Percentiles rank a stretch among this genome's conserved stretches.
Conservation (phyloP, 1,140 invertebrate species). For the Papilio glaucus region DNA sequence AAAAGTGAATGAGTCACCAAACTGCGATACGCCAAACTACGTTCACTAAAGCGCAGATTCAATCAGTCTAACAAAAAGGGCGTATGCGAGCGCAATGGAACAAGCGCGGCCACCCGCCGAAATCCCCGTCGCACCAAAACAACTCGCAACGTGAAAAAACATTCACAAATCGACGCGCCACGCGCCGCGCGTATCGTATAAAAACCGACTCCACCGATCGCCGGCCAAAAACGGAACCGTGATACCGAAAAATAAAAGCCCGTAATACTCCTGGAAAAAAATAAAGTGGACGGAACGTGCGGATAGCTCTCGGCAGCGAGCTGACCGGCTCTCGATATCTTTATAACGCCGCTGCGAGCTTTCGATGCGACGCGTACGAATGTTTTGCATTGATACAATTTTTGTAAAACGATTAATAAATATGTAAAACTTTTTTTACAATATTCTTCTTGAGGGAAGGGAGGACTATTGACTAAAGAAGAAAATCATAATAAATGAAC, state of each 20-base stretch:
- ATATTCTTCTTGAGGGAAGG: no score
- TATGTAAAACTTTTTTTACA: constrained; percentile 26
- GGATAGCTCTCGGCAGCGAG: constrained; percentile 48
- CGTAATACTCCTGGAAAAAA: constrained; percentile 76
- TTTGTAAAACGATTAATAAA: constrained; percentile 36
- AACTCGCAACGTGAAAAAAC: constrained; percentile 75
- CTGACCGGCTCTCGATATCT: constrained; percentile 67
- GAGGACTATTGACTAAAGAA: no score
- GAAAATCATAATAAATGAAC: no score
- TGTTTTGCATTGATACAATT: constrained; percentile 32
- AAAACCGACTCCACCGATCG: constrained; percentile 79
- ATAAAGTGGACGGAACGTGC: constrained; percentile 67
- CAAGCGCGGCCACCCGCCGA: constrained; percentile 67
- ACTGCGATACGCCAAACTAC: constrained; percentile 74
- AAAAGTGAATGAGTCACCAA: constrained; percentile 75
- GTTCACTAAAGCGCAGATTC: constrained; percentile 80
- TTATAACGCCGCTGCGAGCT: constrained; percentile 57
- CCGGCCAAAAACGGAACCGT: constrained; percentile 81
- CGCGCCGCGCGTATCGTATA: constrained; percentile 68
- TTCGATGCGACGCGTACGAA: constrained; percentile 38
- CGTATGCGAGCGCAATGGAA: constrained; percentile 69
- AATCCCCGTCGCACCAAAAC: constrained; percentile 80
- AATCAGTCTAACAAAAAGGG: constrained; percentile 69
- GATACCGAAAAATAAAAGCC: constrained; percentile 84
- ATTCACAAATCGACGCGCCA: constrained; percentile 76